Evolutionary conservation across 1,140 invertebrate genomes (phyloP), one percentile per base, ranked within the genome.

Genomic region (Conus ventricosus): DNA sequence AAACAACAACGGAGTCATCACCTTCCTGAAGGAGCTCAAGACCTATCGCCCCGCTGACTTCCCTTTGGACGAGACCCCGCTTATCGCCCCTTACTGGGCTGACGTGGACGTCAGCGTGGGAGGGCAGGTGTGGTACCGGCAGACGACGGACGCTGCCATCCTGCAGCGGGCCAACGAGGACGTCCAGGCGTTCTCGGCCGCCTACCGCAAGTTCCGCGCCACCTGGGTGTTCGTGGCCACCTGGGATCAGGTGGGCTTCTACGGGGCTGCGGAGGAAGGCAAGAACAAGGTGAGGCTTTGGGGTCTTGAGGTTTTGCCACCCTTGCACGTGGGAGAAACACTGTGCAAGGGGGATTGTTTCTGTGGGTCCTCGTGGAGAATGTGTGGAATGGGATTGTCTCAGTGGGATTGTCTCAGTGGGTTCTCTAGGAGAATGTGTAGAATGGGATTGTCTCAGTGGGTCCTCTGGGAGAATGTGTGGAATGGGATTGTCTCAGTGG

Each of bases 1-100:
- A 25, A 93, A 92, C 85, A 93, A 93, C 86, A 93, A 93, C 88
- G 93, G 93, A 17, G 90, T 93, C 51, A 90, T 93, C 39, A 91
- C 93, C 27, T 93, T 93, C 88, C 76, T 92, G 20, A 84, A 90
- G 23, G 88, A 91, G 39, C 87, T 92, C 0, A 86, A 87, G n/a
- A 75, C 67, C 23, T 93, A 93, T 84, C 91, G 90, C 60, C 93
- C 93, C 7, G 82, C 87, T 39, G 53, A 90, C 7, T 93, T 93
- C 82, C 93, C 93, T 5, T 81, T 92, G 39, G 54, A 80, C 13
- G 89, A 92, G 53, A 88, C 90, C 17, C 88, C 88, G 0, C 85
- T 93, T 0, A 92, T 93, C 53, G 90, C 92, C 5, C 90, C 91
- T 0, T 93, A 91, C 87, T 93, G 92, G 92, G 92, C 91, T 10